Base-by-base conservation (phyloP, 2,888 invertebrate species). In the Polymixis lichenea region DNA sequence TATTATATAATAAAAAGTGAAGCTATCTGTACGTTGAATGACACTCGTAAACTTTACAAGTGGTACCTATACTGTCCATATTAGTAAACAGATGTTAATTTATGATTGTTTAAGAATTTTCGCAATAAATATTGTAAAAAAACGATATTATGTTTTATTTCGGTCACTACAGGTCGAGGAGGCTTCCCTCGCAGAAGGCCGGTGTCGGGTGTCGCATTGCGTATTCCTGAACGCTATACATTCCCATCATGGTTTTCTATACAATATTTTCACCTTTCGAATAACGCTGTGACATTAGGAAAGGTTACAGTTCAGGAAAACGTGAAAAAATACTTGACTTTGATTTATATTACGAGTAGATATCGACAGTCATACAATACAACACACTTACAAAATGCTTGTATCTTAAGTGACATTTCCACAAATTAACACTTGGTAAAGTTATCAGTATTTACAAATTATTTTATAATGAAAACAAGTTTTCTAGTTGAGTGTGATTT, bases 31-130 rank as follows among this genome's bases (percentile, higher is more conserved):
- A 74, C 69, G 72, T 80, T 62, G 77, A 66, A 49, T 38, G 60
- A 72, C 74, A 76, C 67, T 80, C 78, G 83, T 85, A 86, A 86
- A 87, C 86, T 89, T 88, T 89, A 90, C 87, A 90, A 86, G 87
- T 75, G 86, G 88, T 91, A 91, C 88, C 86, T 90, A 87, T 89
- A 89, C 85, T 91, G 89, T 90, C 87, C 90, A 90, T 92, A 91
- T 88, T 91, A 90, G 82, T 86, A 86, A 87, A 87, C 89, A 90
- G 87, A 90, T 92, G 90, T 91, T 94, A 91, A 93, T 91, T 92
- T 92, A 93, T 92, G 89, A 89, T 90, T 90, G 88, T 89, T 90
- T 88, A 90, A 89, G 88, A 89, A 89, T 89, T 90, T 93, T 92
- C 86, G 88, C 89, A 92, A 92, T 93, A 92, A 93, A 91, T 89